These are phyloP conservation scores for Corythornis madagascariensis DNA, from an alignment of 2,113 vertebrate species.

Conservation along the genomic window DNA sequence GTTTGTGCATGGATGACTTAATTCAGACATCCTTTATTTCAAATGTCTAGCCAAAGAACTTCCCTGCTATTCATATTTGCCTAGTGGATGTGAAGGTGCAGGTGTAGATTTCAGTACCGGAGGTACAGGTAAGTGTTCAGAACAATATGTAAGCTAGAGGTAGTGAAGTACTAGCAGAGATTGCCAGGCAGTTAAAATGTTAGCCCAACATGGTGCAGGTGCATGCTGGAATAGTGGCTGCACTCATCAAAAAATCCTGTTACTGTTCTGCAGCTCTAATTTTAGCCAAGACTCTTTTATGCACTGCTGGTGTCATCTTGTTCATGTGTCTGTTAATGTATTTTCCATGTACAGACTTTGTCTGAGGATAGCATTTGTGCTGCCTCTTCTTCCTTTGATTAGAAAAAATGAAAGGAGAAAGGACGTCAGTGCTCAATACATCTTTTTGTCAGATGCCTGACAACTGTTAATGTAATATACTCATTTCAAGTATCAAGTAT, in stretches of 20 bases:
- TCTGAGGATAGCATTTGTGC: not conserved
- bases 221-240: not conserved
- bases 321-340: not conserved
- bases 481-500: not conserved
- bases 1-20: not conserved
- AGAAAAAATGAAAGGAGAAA: not conserved
- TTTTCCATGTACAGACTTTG: not conserved
- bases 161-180: not conserved
- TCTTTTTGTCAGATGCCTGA: not conserved
- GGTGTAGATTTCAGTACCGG: not conserved
- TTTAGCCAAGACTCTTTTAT: not conserved
- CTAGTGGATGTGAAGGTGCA: not conserved
- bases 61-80: not conserved
- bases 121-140: not conserved
- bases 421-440: not conserved
- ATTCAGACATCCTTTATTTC: not conserved
- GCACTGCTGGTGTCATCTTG: not conserved
- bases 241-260: not conserved
- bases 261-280: not conserved
- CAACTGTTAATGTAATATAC: not conserved
- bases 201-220: not conserved
- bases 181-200: not conserved
- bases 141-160: not conserved
- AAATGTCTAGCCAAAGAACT: not conserved
- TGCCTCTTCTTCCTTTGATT: not conserved